phyloP scores from a whole-genome alignment of 2,888 invertebrate species.

The Chorisops tibialis region DNA sequence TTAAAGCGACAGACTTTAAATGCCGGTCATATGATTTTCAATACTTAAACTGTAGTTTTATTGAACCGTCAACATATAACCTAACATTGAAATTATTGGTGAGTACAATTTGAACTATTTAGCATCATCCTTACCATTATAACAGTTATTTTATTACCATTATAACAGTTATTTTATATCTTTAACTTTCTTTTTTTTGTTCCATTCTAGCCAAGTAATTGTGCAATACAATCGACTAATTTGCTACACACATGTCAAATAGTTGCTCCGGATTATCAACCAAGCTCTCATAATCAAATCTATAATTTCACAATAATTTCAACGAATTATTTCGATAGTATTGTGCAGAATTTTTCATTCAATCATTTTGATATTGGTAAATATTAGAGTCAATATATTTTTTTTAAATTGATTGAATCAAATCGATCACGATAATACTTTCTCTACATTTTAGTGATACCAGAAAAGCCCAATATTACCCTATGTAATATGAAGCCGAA shows the following conservation, averaged over 20 bases:
- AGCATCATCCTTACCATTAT: too few species aligned
- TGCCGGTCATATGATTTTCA: conserved; percentile 13
- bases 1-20: not conserved
- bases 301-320: conserved; percentile 16
- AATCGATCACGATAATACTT: not conserved
- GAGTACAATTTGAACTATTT: not conserved
- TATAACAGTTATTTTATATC: too few species aligned
- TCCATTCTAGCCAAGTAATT: conserved; percentile 10
- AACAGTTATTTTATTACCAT: too few species aligned
- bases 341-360: conserved; percentile 1
- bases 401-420: not conserved
- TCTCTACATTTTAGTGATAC: not conserved
- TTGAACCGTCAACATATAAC: not conserved
- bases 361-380: conserved; percentile 22
- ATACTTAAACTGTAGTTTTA: conserved; percentile 2
- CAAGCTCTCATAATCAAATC: not conserved
- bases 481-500: not conserved
- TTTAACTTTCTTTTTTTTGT: too few species aligned
- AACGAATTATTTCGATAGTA: conserved; percentile 7
- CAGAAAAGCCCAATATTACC: conserved; percentile 8
- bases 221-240: not conserved
- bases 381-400: not conserved
- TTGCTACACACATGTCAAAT: not conserved
- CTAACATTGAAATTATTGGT: not conserved
- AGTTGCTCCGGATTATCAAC: not conserved